A percentile compares a stretch with the other conserved stretches of the same genome.
Evolutionary conservation across 1,140 invertebrate species (phyloP).

Genomic region (Hydropsyche tenuis): DNA sequence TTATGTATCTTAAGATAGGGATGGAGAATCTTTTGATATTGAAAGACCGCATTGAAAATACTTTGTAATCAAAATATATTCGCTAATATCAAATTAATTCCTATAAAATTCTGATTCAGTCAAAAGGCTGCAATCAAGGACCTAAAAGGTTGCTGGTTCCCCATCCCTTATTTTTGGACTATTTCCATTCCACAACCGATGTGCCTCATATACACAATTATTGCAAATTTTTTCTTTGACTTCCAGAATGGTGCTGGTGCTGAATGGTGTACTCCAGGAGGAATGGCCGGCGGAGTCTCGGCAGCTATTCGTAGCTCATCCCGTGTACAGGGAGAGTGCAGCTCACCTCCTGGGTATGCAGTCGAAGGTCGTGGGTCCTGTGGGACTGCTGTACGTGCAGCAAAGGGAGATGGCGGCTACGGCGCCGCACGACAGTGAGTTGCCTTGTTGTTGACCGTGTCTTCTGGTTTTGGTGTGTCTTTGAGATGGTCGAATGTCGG

Average conservation of each 20-base stretch:
- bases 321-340: slow-evolving; percentile 84
- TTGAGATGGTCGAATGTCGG: too few species aligned
- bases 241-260: slow-evolving; percentile 81
- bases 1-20: too few species aligned
- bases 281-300: slow-evolving; percentile 82
- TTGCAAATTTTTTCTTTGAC: not conserved
- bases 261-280: slow-evolving; percentile 85
- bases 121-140: not conserved
- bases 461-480: too few species aligned
- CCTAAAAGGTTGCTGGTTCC: too few species aligned
- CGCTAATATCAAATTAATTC: too few species aligned
- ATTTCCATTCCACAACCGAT: too few species aligned
- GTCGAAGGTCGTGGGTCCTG: slow-evolving; percentile 79
- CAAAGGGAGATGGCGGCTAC: slow-evolving; percentile 91
- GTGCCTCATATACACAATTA: not conserved
- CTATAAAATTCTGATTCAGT: too few species aligned
- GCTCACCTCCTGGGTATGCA: slow-evolving; percentile 78
- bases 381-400: slow-evolving; percentile 85
- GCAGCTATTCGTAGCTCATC: slow-evolving; percentile 78
- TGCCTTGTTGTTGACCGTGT: too few species aligned
- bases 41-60: too few species aligned
- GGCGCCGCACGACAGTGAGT: slow-evolving; percentile 88
- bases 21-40: too few species aligned
- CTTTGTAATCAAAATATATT: too few species aligned
- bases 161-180: too few species aligned